Evolutionary conservation across 2,113 vertebrate genomes (phyloP).

Genomic region (Macrotis lagotis): DNA sequence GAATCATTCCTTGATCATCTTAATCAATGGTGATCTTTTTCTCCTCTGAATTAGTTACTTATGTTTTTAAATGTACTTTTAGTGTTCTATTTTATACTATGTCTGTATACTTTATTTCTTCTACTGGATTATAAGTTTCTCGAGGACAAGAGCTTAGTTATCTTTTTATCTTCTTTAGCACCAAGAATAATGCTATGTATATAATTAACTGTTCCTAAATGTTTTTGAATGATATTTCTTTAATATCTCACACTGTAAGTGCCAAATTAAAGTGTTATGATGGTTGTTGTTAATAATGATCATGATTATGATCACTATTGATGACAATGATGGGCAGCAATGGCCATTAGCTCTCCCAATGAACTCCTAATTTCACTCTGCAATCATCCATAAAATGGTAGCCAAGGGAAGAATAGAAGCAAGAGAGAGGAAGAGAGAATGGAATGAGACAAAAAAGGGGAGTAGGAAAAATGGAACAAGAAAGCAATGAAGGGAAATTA

Average conservation of each 20-base stretch:
- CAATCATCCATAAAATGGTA: background rate
- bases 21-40: background rate
- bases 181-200: background rate
- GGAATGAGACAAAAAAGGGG: background rate
- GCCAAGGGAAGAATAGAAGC: background rate
- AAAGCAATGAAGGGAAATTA: conserved; percentile 40
- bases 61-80: background rate
- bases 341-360: background rate
- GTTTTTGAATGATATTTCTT: background rate
- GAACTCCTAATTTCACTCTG: background rate
- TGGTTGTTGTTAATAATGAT: background rate
- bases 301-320: background rate
- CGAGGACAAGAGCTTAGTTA: background rate
- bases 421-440: background rate
- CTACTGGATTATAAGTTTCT: background rate
- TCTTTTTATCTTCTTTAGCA: background rate
- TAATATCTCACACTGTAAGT: background rate
- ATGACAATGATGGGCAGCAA: background rate
- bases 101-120: background rate
- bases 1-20: background rate
- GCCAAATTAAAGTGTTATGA: background rate
- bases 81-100: background rate
- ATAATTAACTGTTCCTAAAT: background rate
- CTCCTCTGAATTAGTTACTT: background rate
- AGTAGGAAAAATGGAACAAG: background rate